Percentiles rank a stretch among this genome's conserved stretches.
These are phyloP conservation scores for Hirundichthys speculiger DNA, from an alignment of 2,113 vertebrate species.

Conservation along the genomic window DNA sequence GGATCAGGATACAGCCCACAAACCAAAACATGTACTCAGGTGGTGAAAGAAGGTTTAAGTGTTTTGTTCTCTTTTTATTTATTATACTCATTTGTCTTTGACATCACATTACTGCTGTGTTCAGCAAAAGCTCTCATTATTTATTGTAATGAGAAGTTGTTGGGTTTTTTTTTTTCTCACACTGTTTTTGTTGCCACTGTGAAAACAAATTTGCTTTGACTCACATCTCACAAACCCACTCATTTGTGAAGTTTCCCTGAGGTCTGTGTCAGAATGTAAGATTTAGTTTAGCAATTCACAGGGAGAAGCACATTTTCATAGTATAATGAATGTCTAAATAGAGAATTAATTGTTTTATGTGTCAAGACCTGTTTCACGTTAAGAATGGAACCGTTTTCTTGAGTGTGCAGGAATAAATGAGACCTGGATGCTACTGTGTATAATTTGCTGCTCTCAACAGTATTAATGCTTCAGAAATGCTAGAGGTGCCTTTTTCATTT, in stretches of 20 bases:
- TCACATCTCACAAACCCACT: conserved; percentile 43
- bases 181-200: conserved; percentile 53
- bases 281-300: conserved; percentile 58
- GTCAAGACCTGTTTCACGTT: conserved; percentile 58
- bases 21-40: conserved; percentile 88
- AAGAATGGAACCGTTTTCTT: conserved; percentile 56
- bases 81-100: conserved; percentile 43
- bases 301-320: conserved; percentile 77
- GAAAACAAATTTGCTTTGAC: conserved; percentile 55
- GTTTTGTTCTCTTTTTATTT: conserved; percentile 69
- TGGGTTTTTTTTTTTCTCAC: conserved; percentile 33
- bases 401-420: conserved; percentile 50
- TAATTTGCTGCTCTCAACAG: conserved; percentile 75
- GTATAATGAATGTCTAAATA: conserved; percentile 71
- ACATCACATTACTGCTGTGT: conserved; percentile 81
- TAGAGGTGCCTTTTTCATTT: conserved; percentile 85
- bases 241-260: conserved; percentile 47
- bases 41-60: conserved; percentile 86
- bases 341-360: conserved; percentile 63
- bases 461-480: conserved; percentile 79
- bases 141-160: conserved; percentile 69
- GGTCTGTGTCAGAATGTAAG: conserved; percentile 69
- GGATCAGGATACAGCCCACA: conserved; percentile 73
- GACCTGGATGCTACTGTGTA: conserved; percentile 75
- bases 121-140: conserved; percentile 74